Percentiles rank a stretch among this genome's conserved stretches.
Evolutionary conservation across 2,888 invertebrate species (phyloP).

Genomic region (Drosophila ustulata): DNA sequence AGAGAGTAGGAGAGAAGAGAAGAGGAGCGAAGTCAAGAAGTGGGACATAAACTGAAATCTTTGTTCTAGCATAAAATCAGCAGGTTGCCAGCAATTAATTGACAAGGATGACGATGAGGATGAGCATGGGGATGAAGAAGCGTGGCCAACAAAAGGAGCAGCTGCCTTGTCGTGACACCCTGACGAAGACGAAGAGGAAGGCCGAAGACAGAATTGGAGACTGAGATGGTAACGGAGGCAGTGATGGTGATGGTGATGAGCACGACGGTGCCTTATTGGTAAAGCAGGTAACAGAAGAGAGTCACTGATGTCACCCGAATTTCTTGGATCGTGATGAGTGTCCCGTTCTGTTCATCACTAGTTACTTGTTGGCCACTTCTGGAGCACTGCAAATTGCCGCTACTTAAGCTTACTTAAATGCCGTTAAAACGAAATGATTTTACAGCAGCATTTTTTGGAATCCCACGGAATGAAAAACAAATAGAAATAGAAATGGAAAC

Average conservation of each 20-base stretch:
- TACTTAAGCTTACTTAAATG: constrained; percentile 31
- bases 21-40: constrained; percentile 6
- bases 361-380: constrained; percentile 29
- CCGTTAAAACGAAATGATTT: constrained; percentile 61
- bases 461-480: constrained; percentile 50
- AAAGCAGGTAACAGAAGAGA: constrained; percentile 34
- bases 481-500: constrained; percentile 14
- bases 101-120: constrained; percentile 42
- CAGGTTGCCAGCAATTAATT: constrained; percentile 65
- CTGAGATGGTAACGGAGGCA: constrained; percentile 22
- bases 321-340: constrained; percentile 63
- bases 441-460: constrained; percentile 35
- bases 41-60: constrained; percentile 36
- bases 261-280: constrained; percentile 71
- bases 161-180: constrained; percentile 54
- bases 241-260: constrained; percentile 50
- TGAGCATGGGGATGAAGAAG: neutral
- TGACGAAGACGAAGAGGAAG: constrained; percentile 23
- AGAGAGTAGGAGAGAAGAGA: constrained; percentile 16
- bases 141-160: constrained; percentile 11
- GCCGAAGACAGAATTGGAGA: neutral
- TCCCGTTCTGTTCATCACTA: constrained; percentile 60
- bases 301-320: constrained; percentile 28
- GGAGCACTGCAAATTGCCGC: constrained; percentile 27
- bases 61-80: constrained; percentile 42